phyloP scores from a whole-genome alignment of 2,797 vertebrate genomes.

The Lagodon rhomboides region DNA sequence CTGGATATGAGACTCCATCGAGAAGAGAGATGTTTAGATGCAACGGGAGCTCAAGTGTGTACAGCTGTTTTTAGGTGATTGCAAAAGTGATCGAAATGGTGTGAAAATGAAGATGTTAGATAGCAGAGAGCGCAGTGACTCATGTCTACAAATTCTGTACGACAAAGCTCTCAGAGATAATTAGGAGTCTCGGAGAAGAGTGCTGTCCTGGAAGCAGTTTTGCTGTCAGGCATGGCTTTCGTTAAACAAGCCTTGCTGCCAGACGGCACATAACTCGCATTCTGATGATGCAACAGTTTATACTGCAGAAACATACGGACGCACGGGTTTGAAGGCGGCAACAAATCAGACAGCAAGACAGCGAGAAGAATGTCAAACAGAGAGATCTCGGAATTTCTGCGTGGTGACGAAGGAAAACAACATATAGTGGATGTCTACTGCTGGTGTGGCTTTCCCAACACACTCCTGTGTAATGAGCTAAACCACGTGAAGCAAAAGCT shows the following conservation, averaged over 20 bases:
- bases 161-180: constrained; percentile 9
- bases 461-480: background rate
- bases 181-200: constrained; percentile 14
- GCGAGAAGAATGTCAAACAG: background rate
- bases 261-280: constrained; percentile 17
- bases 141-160: constrained; percentile 5
- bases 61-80: background rate
- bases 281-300: constrained; percentile 32
- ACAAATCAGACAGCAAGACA: background rate
- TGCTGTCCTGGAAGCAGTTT: constrained; percentile 19
- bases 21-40: background rate
- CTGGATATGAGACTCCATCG: background rate
- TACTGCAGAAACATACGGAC: background rate
- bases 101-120: constrained; percentile 35
- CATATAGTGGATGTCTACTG: background rate
- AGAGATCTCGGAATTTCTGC: background rate
- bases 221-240: constrained; percentile 11
- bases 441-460: background rate
- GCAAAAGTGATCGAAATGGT: constrained; percentile 2
- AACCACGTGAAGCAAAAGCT: background rate
- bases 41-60: no score
- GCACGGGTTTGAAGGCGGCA: constrained; percentile 2
- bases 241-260: constrained; percentile 16
- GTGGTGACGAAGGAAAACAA: background rate
- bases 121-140: constrained; percentile 38